Evolutionary conservation across 2,113 vertebrate species (phyloP).

Genomic region (Oriolus oriolus): DNA sequence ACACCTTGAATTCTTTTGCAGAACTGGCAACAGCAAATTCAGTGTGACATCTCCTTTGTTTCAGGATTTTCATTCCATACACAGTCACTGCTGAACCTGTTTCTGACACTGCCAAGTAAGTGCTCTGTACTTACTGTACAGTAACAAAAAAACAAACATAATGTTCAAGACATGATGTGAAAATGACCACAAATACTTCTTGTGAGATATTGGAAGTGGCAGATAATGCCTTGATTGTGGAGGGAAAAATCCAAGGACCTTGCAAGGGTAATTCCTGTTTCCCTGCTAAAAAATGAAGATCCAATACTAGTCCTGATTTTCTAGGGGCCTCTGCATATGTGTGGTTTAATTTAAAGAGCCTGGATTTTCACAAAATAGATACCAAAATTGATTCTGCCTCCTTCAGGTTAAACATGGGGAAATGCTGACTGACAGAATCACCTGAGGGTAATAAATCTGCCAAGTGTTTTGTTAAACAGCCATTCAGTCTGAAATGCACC

Average conservation of each 20-base stretch:
- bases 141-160: neutral
- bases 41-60: neutral
- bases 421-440: constrained; percentile 74
- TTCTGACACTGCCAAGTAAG: neutral
- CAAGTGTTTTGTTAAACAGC: constrained; percentile 75
- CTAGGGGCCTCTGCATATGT: neutral
- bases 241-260: constrained; percentile 8
- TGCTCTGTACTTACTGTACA: neutral
- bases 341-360: constrained; percentile 32
- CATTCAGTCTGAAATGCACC: constrained; percentile 73
- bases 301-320: constrained; percentile 3
- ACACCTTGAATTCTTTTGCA: neutral
- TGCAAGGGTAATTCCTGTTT: constrained; percentile 19
- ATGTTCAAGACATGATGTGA: neutral
- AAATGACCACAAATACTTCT: neutral
- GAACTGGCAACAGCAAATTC: neutral
- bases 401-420: constrained; percentile 46
- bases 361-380: constrained; percentile 35
- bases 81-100: neutral
- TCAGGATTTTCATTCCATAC: neutral
- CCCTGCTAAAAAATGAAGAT: constrained; percentile 8
- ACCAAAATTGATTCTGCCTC: constrained; percentile 70
- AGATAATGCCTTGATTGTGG: neutral
- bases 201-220: constrained; percentile 1
- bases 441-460: constrained; percentile 70